Evolutionary conservation across 1,140 invertebrate species (phyloP), one percentile per base, ranked within the genome.

Genomic region (Phymorhynchus buccinoides): DNA sequence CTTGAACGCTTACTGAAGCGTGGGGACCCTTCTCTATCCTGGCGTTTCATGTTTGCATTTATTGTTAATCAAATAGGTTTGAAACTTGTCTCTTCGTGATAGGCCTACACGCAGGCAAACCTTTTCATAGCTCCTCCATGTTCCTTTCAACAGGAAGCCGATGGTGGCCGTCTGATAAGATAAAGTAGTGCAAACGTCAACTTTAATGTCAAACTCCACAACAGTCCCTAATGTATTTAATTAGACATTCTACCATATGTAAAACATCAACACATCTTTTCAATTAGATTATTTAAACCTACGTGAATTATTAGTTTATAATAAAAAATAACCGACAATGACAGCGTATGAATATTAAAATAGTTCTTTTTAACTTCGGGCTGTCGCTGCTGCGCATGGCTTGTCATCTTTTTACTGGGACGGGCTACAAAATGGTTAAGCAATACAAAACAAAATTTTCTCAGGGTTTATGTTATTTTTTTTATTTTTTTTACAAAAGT

Each of bases 1-100:
- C 93, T 88, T n/a, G 92, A 90, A 86, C 92, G 85, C 89, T 93
- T 93, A 87, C 62, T 83, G 37, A 96, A 96, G 39, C 91, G 90
- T 30, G 93, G 93, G 32, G 93, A 93, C 80, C 89, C 86, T 88
- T 94, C 93, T 84, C 93, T 88, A 66, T 93, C 92, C 82, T 62
- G 56, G 6, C 56, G 56, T 62, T 62, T 62, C 56, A 62, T 62
- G 6, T 62, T 91, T 90, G 85, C 93, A 91, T 89, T 93, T 93
- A 93, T 93, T 93, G 82, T 18, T 39, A 44, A 30, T 66, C 35
- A 52, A 12, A n/a, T 37, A 39, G 71, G 27, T 9, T 7, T 27
- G 22, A 79, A 48, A 79, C 7, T 52, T 4, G 3, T 48, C 7
- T 75, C 9, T 4, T 16, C 12, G 22, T 32, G 7, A 32, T n/a